Percentiles rank a stretch among this genome's conserved stretches.
Conservation (phyloP, 2,888 invertebrate species). For the Leucoptera coffeella region DNA sequence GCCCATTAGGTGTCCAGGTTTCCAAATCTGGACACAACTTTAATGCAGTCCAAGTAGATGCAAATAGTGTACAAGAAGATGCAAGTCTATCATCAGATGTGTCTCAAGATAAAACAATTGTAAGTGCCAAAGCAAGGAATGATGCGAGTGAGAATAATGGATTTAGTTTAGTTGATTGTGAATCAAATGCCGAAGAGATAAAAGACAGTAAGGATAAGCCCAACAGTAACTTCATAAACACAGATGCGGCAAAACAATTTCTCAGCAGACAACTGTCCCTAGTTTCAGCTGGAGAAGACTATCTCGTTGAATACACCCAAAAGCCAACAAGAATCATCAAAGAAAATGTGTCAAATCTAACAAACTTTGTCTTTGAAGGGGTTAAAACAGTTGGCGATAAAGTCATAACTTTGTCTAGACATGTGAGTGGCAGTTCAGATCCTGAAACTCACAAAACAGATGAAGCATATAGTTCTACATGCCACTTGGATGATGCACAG, state of each 20-base stretch:
- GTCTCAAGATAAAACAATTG: constrained; percentile 39
- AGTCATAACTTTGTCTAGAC: constrained; percentile 65
- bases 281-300: constrained; percentile 66
- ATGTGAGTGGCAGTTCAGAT: constrained; percentile 69
- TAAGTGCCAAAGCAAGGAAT: constrained; percentile 18
- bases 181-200: constrained; percentile 12
- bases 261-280: constrained; percentile 67
- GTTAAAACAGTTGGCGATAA: constrained; percentile 70
- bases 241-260: constrained; percentile 71
- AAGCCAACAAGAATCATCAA: constrained; percentile 63
- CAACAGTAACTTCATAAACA: constrained; percentile 70
- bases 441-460: constrained; percentile 26
- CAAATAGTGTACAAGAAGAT: constrained; percentile 49
- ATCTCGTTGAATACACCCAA: constrained; percentile 59
- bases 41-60: constrained; percentile 51
- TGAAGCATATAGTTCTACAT: constrained; percentile 19
- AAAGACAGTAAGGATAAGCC: constrained; percentile 31
- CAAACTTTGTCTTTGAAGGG: constrained; percentile 67
- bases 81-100: constrained; percentile 53
- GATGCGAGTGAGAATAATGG: constrained; percentile 9
- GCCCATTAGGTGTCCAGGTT: constrained; percentile 55
- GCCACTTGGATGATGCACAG: constrained; percentile 55
- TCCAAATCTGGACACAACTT: constrained; percentile 57
- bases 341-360: constrained; percentile 68
- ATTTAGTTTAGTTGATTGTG: constrained; percentile 6